phyloP scores from a whole-genome alignment of 1,140 invertebrate genomes.

The Drosophila parvula region DNA sequence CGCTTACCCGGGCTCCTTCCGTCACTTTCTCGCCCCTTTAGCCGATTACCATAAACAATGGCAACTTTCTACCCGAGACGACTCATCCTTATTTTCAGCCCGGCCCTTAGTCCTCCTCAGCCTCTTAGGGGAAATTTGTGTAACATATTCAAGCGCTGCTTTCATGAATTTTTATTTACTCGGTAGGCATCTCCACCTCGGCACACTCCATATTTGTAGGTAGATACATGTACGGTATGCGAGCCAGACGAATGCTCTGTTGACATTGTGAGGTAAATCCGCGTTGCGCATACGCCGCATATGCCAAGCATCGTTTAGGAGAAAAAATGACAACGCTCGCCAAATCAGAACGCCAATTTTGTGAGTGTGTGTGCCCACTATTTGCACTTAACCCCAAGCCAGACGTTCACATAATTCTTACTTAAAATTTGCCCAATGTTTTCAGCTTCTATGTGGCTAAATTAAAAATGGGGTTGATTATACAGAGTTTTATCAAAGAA shows the following conservation, averaged over 20 bases:
- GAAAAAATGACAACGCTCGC: slow-evolving; percentile 16
- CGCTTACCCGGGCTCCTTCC: slow-evolving; percentile 6
- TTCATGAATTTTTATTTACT: slow-evolving; percentile 65
- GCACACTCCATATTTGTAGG: slow-evolving; percentile 14
- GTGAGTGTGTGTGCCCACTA: slow-evolving; percentile 28
- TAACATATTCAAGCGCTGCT: slow-evolving; percentile 59
- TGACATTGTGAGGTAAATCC: slow-evolving; percentile 71
- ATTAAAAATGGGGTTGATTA: background rate
- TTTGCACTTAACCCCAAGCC: slow-evolving; percentile 37
- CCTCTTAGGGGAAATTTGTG: slow-evolving; percentile 47
- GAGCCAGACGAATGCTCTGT: slow-evolving; percentile 56
- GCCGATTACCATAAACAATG: slow-evolving; percentile 64
- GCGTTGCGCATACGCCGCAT: slow-evolving; percentile 73
- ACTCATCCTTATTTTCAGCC: slow-evolving; percentile 29
- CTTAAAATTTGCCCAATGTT: background rate
- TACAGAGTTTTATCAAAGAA: background rate
- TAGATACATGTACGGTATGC: slow-evolving; percentile 16
- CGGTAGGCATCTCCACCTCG: slow-evolving; percentile 35
- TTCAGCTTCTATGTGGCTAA: background rate
- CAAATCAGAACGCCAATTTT: slow-evolving; percentile 52
- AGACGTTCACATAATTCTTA: slow-evolving; percentile 1
- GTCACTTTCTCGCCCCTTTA: slow-evolving; percentile 2
- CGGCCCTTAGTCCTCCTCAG: slow-evolving; percentile 21
- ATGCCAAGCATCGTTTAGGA: slow-evolving; percentile 29
- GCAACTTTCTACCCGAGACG: slow-evolving; percentile 54